phyloP scores from a whole-genome alignment of 1,140 invertebrate species.

The Chlorops oryzae region DNA sequence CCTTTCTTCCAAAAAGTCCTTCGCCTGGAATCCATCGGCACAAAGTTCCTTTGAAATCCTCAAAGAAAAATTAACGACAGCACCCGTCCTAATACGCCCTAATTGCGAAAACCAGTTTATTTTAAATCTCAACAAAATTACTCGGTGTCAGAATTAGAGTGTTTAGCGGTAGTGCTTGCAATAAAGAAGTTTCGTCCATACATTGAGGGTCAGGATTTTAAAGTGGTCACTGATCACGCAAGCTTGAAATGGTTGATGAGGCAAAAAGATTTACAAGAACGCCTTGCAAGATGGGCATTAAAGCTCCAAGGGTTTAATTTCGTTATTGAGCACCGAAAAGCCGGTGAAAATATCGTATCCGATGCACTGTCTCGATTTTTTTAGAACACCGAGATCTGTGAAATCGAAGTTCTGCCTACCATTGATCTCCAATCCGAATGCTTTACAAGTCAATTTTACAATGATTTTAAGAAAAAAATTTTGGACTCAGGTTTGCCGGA shows the following conservation, averaged over 20 bases:
- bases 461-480: too few relatives aligned
- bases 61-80: constrained; percentile 1
- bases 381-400: too few relatives aligned
- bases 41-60: constrained; percentile 4
- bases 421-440: too few relatives aligned
- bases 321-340: constrained; percentile 30
- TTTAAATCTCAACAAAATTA: constrained; percentile 32
- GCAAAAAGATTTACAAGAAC: constrained; percentile 37
- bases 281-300: constrained; percentile 31
- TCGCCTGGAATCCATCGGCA: constrained; percentile 2
- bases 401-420: too few relatives aligned
- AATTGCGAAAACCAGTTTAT: constrained; percentile 34
- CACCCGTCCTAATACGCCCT: constrained; percentile 28
- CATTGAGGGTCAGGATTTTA: constrained; percentile 42
- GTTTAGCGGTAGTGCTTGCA: constrained; percentile 45
- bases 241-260: constrained; percentile 28
- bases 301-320: constrained; percentile 31
- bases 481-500: too few relatives aligned
- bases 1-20: constrained; percentile 6
- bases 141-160: constrained; percentile 47
- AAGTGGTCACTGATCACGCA: constrained; percentile 33
- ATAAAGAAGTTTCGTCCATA: constrained; percentile 46
- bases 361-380: constrained; percentile 17
- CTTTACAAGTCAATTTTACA: too few relatives aligned
- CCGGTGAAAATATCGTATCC: constrained; percentile 27